Evolutionary conservation across 37 sponge, comb jelly and placozoan genomes (phyloP).

Genomic region (Chondrilla cf. caribensis): DNA sequence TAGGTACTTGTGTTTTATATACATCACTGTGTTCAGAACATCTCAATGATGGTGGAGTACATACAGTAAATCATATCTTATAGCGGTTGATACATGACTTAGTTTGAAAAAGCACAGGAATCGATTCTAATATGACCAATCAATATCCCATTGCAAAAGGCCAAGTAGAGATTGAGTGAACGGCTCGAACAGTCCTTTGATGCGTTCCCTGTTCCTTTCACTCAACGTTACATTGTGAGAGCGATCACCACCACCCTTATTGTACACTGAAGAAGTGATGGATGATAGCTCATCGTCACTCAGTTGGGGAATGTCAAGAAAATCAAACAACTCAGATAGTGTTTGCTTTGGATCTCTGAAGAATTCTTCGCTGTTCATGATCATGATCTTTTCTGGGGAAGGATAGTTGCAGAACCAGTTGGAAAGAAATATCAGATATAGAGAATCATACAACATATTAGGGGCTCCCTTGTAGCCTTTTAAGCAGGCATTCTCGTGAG

Average conservation of each 20-base stretch:
- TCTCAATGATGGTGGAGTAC: too few relatives aligned
- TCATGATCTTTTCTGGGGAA: conserved; percentile 59
- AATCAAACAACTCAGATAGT: conserved; percentile 51
- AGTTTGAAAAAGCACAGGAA: too few relatives aligned
- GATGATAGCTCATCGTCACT: neutral
- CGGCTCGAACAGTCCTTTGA: conserved; percentile 14
- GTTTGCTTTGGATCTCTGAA: conserved; percentile 30
- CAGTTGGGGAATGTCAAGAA: conserved; percentile 41
- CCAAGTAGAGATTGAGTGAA: conserved; percentile 40
- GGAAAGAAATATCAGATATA: conserved; percentile 55
- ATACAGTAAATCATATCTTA: too few relatives aligned
- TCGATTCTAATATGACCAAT: conserved; percentile 31
- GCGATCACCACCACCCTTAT: conserved; percentile 31
- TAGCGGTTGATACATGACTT: too few relatives aligned
- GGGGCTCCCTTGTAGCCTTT: neutral
- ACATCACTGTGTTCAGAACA: too few relatives aligned
- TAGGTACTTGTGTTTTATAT: too few relatives aligned
- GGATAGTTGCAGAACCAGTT: conserved; percentile 82
- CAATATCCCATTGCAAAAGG: conserved; percentile 44
- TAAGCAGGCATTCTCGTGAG: neutral
- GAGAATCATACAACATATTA: conserved; percentile 60
- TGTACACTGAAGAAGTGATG: conserved; percentile 49
- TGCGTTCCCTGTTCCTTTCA: conserved; percentile 29
- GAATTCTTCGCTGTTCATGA: conserved; percentile 75
- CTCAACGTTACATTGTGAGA: conserved; percentile 16